A percentile compares a stretch with the other conserved stretches of the same genome.
Evolutionary conservation across 2,113 vertebrate species (phyloP).

Genomic region (Seriola dumerili): DNA sequence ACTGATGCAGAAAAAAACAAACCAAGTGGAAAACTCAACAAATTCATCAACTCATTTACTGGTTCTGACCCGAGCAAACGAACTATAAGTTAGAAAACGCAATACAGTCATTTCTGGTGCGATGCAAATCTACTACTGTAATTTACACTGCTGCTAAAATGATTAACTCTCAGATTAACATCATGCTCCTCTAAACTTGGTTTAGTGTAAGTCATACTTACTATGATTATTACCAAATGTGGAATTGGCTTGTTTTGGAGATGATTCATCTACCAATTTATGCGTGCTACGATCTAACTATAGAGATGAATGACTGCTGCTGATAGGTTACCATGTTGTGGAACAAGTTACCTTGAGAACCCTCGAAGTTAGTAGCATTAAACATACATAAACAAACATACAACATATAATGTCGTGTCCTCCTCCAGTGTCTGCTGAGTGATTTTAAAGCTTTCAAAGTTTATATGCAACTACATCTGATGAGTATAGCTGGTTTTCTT

Average conservation of each 20-base stretch:
- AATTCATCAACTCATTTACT: not conserved
- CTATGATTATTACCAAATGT: not conserved
- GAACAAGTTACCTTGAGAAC: not conserved
- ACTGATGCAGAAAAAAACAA: too few relatives aligned
- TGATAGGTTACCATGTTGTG: not conserved
- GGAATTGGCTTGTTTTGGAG: not conserved
- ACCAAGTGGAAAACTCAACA: not conserved
- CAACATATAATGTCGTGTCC: not conserved
- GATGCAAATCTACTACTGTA: not conserved
- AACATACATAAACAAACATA: not conserved
- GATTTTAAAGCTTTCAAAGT: conserved; percentile 13
- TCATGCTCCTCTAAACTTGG: not conserved
- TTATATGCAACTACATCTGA: conserved; percentile 25
- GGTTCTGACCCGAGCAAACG: not conserved
- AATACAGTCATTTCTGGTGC: not conserved
- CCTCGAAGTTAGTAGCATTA: not conserved
- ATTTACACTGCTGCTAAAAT: not conserved
- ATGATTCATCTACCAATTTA: not conserved
- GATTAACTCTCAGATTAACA: not conserved
- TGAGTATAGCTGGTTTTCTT: conserved; percentile 28
- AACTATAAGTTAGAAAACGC: not conserved
- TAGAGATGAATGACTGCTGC: not conserved
- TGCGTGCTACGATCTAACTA: not conserved
- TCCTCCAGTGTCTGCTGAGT: not conserved
- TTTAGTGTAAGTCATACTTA: too few relatives aligned